Conservation (phyloP, 2,113 vertebrate genomes). For the Cavia aperea region DNA sequence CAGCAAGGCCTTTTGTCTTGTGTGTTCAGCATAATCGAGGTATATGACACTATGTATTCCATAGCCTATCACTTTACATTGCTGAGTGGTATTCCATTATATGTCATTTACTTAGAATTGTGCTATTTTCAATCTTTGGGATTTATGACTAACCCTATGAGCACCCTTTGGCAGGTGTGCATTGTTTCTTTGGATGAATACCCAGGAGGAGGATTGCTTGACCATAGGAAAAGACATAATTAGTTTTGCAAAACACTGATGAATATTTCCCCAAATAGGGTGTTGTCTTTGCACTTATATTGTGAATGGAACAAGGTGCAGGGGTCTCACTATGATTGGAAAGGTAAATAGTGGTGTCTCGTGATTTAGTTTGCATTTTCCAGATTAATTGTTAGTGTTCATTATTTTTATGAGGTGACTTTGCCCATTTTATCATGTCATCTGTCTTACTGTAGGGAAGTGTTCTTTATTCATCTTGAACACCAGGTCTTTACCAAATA, state of each 20-base stretch:
- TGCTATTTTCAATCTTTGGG: neutral
- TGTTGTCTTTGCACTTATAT: neutral
- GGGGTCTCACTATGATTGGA: neutral
- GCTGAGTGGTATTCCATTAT: neutral
- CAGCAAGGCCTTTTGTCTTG: neutral
- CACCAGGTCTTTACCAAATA: neutral
- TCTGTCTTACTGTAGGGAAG: neutral
- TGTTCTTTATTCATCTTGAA: neutral
- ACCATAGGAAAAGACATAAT: neutral
- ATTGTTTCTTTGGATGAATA: neutral
- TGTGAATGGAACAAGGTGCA: neutral
- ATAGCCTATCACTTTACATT: neutral
- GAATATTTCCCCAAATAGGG: neutral
- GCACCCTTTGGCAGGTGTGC: neutral
- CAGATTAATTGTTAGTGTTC: neutral
- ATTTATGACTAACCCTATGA: neutral
- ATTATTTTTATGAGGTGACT: too few species aligned
- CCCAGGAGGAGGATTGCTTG: neutral
- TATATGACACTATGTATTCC: neutral
- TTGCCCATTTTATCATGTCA: neutral
- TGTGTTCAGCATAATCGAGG: neutral
- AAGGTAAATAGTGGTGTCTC: neutral
- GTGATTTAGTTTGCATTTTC: neutral
- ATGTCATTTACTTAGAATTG: neutral
- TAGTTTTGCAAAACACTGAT: neutral